phyloP scores from a whole-genome alignment of 2,113 vertebrate species.

The Pterocles gutturalis region DNA sequence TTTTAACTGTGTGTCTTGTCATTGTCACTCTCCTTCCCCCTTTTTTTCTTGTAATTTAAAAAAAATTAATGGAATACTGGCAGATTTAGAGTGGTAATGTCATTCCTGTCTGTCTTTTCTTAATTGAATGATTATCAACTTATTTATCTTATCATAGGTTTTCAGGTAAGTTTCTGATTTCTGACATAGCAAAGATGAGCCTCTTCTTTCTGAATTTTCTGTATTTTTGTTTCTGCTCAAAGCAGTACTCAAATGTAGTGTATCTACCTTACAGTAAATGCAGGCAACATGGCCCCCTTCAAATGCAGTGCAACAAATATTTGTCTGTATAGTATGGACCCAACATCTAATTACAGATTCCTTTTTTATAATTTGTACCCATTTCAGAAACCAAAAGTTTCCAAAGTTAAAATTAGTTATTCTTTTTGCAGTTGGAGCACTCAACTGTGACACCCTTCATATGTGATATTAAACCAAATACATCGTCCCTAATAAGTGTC shows the following conservation, averaged over 20 bases:
- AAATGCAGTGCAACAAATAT: not conserved
- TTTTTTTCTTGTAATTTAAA: not conserved
- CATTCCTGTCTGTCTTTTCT: not conserved
- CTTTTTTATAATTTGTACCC: not conserved
- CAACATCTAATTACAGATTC: not conserved
- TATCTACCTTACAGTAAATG: not conserved
- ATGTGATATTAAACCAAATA: not conserved
- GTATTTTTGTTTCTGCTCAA: not conserved
- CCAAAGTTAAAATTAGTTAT: not conserved
- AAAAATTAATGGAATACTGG: not conserved
- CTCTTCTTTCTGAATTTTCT: not conserved
- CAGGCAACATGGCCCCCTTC: not conserved
- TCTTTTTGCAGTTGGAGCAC: not conserved
- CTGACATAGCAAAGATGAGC: not conserved
- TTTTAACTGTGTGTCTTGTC: not conserved
- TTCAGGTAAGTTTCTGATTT: not conserved
- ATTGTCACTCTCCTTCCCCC: rapidly evolving
- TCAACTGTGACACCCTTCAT: not conserved
- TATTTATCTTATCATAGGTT: not conserved
- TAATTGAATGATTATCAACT: not conserved
- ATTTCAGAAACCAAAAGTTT: not conserved
- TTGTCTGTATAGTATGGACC: not conserved
- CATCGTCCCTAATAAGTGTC: not conserved
- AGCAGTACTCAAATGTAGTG: not conserved
- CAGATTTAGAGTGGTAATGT: not conserved